Conservation (phyloP, 2,113 vertebrate genomes). For the Stegostoma tigrinum region DNA sequence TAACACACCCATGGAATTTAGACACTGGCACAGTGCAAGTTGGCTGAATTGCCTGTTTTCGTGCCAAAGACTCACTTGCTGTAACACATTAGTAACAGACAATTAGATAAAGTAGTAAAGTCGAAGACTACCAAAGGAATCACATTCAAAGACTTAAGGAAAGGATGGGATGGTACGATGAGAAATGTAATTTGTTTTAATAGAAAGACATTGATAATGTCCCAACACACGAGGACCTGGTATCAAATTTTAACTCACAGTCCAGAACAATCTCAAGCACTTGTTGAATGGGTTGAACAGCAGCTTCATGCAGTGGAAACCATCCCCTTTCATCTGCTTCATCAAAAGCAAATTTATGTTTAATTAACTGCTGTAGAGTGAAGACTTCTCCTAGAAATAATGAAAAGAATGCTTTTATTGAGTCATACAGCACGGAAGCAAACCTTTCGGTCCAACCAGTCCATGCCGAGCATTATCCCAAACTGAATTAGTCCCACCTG, state of each 20-base stretch:
- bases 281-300: constrained; percentile 53
- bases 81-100: background rate
- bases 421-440: background rate
- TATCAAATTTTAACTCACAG: constrained; percentile 52
- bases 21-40: background rate
- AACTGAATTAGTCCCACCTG: no score
- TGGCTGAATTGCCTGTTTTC: background rate
- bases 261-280: constrained; percentile 64
- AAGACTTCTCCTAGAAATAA: constrained; percentile 58
- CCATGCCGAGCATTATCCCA: no score
- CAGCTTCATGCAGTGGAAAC: constrained; percentile 69
- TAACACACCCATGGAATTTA: background rate
- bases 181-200: background rate
- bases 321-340: constrained; percentile 67
- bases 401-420: no score
- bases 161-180: background rate
- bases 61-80: background rate
- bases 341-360: constrained; percentile 56
- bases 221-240: background rate
- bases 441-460: no score
- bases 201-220: background rate
- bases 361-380: constrained; percentile 57
- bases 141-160: background rate
- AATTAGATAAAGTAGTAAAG: background rate
- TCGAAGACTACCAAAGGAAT: background rate